These are phyloP conservation scores for Grammomys surdaster DNA, from an alignment of 2,113 vertebrate species.

Conservation along the genomic window DNA sequence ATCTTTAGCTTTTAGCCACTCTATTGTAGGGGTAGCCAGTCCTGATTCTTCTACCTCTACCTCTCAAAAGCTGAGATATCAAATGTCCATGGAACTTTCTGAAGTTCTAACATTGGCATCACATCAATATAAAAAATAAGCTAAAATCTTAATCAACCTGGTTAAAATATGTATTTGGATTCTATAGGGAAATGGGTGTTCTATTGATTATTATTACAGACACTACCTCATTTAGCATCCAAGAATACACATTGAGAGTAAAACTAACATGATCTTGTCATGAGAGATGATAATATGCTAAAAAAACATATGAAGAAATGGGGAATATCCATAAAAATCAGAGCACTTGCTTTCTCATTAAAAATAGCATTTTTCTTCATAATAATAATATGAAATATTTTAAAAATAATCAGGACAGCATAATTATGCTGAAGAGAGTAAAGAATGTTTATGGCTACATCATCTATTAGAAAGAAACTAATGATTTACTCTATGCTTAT, in stretches of 20 bases:
- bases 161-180: neutral
- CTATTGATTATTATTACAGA: neutral
- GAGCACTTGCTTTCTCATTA: neutral
- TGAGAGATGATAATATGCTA: neutral
- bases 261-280: neutral
- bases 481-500: conserved; percentile 28
- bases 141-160: neutral
- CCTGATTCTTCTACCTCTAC: neutral
- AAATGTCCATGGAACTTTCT: neutral
- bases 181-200: neutral
- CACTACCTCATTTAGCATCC: neutral
- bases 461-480: neutral
- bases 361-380: neutral
- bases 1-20: neutral
- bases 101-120: neutral
- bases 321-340: neutral
- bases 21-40: neutral
- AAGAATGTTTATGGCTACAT: neutral
- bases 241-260: neutral
- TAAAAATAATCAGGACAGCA: conserved; percentile 38
- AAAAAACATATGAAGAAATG: neutral
- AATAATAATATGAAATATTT: neutral
- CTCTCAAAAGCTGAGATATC: neutral
- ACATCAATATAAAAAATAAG: conserved; percentile 7
- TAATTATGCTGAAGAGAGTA: neutral